A percentile compares a stretch with the other conserved stretches of the same genome.
These are phyloP conservation scores for Tetrax tetrax DNA, from an alignment of 2,113 vertebrate genomes.

Conservation along the genomic window DNA sequence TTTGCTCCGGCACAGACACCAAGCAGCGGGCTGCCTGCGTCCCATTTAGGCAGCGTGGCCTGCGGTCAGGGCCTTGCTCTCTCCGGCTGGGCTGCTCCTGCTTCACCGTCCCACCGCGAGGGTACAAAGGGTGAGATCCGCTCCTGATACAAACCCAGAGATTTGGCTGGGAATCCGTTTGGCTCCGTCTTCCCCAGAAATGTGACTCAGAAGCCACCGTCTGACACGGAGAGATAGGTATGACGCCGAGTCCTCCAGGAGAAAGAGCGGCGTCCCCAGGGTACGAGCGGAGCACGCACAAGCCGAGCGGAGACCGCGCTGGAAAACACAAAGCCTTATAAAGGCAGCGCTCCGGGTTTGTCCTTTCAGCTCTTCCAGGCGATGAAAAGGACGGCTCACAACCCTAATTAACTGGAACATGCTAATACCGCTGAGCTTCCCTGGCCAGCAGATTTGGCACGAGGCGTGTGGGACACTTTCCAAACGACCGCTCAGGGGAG, in stretches of 20 bases:
- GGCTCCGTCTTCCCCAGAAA: not conserved
- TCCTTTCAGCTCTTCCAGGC: conserved; percentile 39
- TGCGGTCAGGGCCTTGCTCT: not conserved
- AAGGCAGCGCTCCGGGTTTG: conserved; percentile 36
- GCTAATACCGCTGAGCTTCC: conserved; percentile 58
- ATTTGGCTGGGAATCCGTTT: not conserved
- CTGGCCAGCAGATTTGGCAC: conserved; percentile 48
- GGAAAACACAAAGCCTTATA: conserved; percentile 52
- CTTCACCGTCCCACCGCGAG: not conserved
- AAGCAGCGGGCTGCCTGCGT: not conserved
- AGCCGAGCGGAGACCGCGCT: not conserved
- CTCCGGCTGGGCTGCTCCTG: not conserved
- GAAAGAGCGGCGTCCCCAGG: not conserved
- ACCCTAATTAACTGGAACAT: conserved; percentile 56
- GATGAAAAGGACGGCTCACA: conserved; percentile 52
- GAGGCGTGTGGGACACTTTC: conserved; percentile 8
- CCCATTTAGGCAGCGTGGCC: not conserved
- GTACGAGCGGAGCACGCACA: not conserved
- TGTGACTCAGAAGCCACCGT: not conserved
- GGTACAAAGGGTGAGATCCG: not conserved
- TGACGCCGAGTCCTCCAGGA: not conserved
- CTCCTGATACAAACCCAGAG: not conserved
- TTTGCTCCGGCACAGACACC: not conserved
- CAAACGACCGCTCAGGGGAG: conserved; percentile 45
- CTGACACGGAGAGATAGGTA: not conserved